phyloP scores from a whole-genome alignment of 2,113 vertebrate species.

The Lophochroa leadbeateri region DNA sequence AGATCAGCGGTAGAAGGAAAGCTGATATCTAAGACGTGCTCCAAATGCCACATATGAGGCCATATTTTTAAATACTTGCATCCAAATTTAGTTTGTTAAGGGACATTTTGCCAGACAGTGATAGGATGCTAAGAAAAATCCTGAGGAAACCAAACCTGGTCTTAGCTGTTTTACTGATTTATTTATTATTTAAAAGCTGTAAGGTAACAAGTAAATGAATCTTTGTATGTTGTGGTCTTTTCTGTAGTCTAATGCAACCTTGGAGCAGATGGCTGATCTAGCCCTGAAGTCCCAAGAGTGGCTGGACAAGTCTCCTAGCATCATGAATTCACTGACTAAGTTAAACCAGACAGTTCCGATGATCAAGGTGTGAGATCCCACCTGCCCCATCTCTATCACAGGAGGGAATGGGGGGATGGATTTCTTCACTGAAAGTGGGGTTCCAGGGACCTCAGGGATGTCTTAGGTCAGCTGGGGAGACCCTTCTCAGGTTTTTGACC shows the following conservation, averaged over 20 bases:
- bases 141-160: background rate
- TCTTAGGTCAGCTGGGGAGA: background rate
- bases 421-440: background rate
- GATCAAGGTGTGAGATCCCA: conserved; percentile 81
- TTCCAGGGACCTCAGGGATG: background rate
- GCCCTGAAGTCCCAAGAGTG: conserved; percentile 85
- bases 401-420: background rate
- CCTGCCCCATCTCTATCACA: background rate
- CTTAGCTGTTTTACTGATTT: background rate
- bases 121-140: background rate
- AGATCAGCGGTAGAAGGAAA: background rate
- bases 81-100: background rate
- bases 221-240: background rate
- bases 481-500: background rate
- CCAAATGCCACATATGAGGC: background rate
- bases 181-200: background rate
- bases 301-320: conserved; percentile 81
- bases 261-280: conserved; percentile 86
- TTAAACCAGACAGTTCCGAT: conserved; percentile 84
- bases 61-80: background rate
- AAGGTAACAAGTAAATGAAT: background rate
- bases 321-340: conserved; percentile 79
- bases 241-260: conserved; percentile 85
- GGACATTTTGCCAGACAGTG: background rate
- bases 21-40: background rate